These are phyloP conservation scores for Drosophila dives DNA, from an alignment of 2,888 invertebrate species.

Conservation along the genomic window DNA sequence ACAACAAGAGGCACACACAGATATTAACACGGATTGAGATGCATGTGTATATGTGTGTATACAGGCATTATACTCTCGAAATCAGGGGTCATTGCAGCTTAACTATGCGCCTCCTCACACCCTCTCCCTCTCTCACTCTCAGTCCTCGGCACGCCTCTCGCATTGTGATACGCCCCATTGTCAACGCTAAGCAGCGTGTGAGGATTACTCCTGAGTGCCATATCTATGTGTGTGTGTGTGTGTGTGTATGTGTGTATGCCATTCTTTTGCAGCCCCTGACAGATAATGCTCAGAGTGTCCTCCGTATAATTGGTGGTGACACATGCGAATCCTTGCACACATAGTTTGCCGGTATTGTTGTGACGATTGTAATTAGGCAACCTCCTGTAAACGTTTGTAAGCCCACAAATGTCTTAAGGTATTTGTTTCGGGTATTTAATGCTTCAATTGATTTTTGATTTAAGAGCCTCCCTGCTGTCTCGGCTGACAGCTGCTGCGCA, in stretches of 20 bases:
- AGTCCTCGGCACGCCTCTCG: constrained; percentile 49
- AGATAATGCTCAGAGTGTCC: constrained; percentile 61
- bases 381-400: constrained; percentile 11
- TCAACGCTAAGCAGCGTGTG: constrained; percentile 74
- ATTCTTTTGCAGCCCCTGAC: constrained; percentile 53
- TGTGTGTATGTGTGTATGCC: constrained; percentile 20
- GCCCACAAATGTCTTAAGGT: constrained; percentile 40
- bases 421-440: constrained; percentile 74
- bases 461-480: constrained; percentile 51
- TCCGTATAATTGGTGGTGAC: constrained; percentile 80
- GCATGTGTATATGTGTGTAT: constrained; percentile 20
- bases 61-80: constrained; percentile 27
- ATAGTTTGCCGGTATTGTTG: constrained; percentile 49
- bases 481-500: constrained; percentile 48
- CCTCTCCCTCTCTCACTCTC: neutral
- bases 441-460: constrained; percentile 79
- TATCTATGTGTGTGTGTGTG: neutral
- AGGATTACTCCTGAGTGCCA: constrained; percentile 57
- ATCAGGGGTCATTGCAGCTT: constrained; percentile 70
- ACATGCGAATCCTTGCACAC: constrained; percentile 48
- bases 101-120: constrained; percentile 65
- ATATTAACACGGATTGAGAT: constrained; percentile 42
- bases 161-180: constrained; percentile 58
- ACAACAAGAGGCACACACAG: constrained; percentile 56
- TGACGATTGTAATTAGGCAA: constrained; percentile 58